phyloP scores from a whole-genome alignment of 2,113 vertebrate species.

The Scophthalmus maximus region DNA sequence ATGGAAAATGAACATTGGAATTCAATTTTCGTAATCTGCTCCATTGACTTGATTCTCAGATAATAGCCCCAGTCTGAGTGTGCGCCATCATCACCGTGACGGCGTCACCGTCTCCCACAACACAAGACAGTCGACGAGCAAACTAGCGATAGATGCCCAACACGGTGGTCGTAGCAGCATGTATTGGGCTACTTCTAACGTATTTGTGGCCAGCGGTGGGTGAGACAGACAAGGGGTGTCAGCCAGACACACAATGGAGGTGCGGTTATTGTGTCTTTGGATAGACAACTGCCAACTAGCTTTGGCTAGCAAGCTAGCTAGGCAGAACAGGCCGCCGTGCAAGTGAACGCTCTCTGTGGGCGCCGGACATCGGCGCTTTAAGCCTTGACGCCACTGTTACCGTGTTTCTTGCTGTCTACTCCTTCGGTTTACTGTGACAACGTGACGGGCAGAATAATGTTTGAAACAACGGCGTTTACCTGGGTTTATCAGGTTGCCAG shows the following conservation, averaged over 20 bases:
- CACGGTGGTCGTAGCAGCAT: slow-evolving; percentile 22
- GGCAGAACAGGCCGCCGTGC: slow-evolving; percentile 72
- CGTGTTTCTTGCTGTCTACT: slow-evolving; percentile 31
- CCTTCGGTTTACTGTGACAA: slow-evolving; percentile 42
- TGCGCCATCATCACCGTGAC: slow-evolving; percentile 81
- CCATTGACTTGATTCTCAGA: slow-evolving; percentile 50
- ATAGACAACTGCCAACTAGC: slow-evolving; percentile 77
- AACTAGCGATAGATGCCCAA: slow-evolving; percentile 60
- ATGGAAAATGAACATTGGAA: neutral
- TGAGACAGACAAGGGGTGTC: slow-evolving; percentile 33
- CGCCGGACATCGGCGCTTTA: slow-evolving; percentile 70
- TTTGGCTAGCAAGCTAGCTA: slow-evolving; percentile 73
- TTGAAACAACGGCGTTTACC: slow-evolving; percentile 77
- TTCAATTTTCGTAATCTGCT: slow-evolving; percentile 14
- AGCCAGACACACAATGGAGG: slow-evolving; percentile 43
- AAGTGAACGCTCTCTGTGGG: slow-evolving; percentile 71
- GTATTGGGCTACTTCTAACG: slow-evolving; percentile 10
- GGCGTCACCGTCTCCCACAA: slow-evolving; percentile 76
- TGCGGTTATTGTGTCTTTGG: slow-evolving; percentile 76
- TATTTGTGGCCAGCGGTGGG: slow-evolving; percentile 15
- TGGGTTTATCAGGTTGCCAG: slow-evolving; percentile 83
- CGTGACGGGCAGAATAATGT: slow-evolving; percentile 47
- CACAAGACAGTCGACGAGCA: slow-evolving; percentile 76
- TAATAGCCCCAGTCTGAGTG: slow-evolving; percentile 71
- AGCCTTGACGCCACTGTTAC: slow-evolving; percentile 33